Evolutionary conservation across 2,888 invertebrate genomes (phyloP), one percentile per base, ranked within the genome.

Genomic region (Philopedon plagiatum): DNA sequence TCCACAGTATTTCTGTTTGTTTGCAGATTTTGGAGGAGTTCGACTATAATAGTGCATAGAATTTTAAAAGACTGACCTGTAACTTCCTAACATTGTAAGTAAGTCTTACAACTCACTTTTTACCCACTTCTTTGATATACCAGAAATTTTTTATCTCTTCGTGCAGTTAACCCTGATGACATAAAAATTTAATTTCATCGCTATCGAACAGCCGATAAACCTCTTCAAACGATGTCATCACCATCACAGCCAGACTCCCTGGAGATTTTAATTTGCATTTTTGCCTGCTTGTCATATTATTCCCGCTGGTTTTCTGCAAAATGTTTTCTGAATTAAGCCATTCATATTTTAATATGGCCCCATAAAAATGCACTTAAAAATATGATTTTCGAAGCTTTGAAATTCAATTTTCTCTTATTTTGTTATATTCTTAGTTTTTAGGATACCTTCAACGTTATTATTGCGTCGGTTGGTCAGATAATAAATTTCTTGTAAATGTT

Each of bases 1-100:
- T 18, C 9, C 29, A 11, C n/a, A 54, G n/a, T 54, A 29, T 56
- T 39, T 39, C 13, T 39, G 58, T n/a, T 39, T 58, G 39, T 37
- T 37, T 56, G 11, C 37, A 5, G 18, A n/a, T n/a, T 49, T 8
- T 8, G n/a, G 46, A 23, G 8, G 2, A 15, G 1, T 23, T 49
- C 1, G 23, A 49, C 23, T 49, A 49, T 49, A 4, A n/a, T n/a
- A 23, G 46, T 41, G 7, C 4, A 41, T 41, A 18, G 41, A 41
- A n/a, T 13, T n/a, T 11, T 34, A 11, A 34, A 2, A n/a, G 37
- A 29, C 4, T 29, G 7, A 29, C 7, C 29, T 5, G 7, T 4
- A n/a, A n/a, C n/a, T n/a, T n/a, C n/a, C n/a, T n/a, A n/a, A n/a
- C n/a, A n/a, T n/a, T n/a, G n/a, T n/a, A n/a, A n/a, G n/a, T n/a